Conservation (phyloP, 2,113 vertebrate species). For the Brienomyrus longianalis region DNA sequence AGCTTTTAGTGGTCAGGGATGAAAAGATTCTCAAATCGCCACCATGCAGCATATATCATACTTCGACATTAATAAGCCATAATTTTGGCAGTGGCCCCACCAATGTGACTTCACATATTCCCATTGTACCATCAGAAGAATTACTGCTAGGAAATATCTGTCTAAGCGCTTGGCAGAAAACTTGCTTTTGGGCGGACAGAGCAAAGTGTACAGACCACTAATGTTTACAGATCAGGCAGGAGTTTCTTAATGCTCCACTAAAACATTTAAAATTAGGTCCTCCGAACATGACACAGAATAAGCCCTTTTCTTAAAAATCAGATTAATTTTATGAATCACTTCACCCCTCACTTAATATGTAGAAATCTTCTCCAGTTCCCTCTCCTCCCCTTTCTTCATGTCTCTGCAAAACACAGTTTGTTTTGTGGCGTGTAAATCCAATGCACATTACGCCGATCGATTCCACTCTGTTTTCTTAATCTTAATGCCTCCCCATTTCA, state of each 20-base stretch:
- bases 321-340: not conserved
- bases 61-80: not conserved
- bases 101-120: not conserved
- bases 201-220: not conserved
- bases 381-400: not conserved
- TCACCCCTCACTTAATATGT: not conserved
- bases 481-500: not conserved
- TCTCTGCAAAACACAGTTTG: not conserved
- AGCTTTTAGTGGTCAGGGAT: not conserved
- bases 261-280: not conserved
- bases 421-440: not conserved
- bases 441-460: not conserved
- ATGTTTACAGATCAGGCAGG: not conserved
- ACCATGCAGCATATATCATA: not conserved
- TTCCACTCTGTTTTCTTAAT: not conserved
- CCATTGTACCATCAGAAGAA: not conserved
- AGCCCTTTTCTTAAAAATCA: not conserved
- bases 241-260: too few species aligned
- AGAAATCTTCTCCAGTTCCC: not conserved
- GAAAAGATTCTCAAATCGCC: not conserved
- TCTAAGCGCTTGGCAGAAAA: not conserved
- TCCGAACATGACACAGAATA: not conserved
- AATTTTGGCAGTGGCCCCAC: not conserved
- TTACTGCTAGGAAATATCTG: not conserved
- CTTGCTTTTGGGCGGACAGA: not conserved